Conservation (phyloP, 53 echinoderm and acorn worm species). For the Crossaster papposus region DNA sequence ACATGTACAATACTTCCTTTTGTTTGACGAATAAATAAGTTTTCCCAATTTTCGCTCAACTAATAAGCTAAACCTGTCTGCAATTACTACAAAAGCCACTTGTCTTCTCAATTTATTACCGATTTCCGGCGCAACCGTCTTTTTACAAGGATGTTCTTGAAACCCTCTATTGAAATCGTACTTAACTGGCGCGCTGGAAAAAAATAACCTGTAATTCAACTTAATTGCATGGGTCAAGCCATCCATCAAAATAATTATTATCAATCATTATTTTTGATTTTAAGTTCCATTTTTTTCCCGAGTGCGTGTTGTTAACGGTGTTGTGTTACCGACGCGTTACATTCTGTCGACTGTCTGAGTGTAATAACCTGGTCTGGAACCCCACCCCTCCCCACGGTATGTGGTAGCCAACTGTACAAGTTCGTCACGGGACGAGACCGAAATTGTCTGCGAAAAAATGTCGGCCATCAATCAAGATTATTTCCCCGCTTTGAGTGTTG, state of each 20-base stretch:
- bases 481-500: not conserved
- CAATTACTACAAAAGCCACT: not conserved
- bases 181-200: too few relatives aligned
- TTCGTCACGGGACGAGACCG: not conserved
- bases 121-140: not conserved
- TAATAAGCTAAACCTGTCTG: not conserved
- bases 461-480: not conserved
- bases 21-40: too few relatives aligned
- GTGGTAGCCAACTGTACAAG: not conserved
- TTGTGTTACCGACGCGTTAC: not conserved
- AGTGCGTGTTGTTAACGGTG: not conserved
- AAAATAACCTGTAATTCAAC: not conserved
- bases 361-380: not conserved
- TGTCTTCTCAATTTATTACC: not conserved
- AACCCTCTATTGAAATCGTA: too few relatives aligned
- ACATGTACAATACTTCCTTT: too few relatives aligned
- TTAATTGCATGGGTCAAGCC: not conserved
- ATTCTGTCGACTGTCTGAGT: not conserved
- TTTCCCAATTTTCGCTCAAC: not conserved
- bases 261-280: too few relatives aligned
- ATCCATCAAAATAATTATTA: not conserved
- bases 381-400: too few relatives aligned
- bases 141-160: not conserved
- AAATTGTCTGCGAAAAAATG: not conserved
- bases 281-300: not conserved